Evolutionary conservation across 2,888 invertebrate genomes (phyloP).

Genomic region (Parapristionchus giblindavisi): DNA sequence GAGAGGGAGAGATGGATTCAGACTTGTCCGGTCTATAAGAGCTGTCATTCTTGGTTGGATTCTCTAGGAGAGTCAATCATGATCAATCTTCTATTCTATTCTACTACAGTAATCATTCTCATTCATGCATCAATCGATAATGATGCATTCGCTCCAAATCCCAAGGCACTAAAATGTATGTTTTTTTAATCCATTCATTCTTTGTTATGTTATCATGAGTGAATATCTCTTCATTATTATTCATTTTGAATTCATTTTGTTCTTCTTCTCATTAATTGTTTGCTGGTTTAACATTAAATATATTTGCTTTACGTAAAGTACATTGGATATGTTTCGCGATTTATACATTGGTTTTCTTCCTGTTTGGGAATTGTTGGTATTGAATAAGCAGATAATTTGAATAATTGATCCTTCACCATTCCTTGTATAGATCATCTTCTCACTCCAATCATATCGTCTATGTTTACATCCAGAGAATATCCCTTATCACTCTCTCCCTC

Average conservation of each 20-base stretch:
- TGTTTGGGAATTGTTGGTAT: no score
- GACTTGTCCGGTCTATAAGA: constrained; percentile 35
- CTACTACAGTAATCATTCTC: not conserved
- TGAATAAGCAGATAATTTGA: no score
- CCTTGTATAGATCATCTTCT: no score
- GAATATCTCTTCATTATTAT: not conserved
- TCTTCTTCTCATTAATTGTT: not conserved
- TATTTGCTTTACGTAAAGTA: not conserved
- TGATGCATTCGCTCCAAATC: not conserved
- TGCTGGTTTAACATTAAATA: not conserved
- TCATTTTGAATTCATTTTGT: not conserved
- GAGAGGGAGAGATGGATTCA: not conserved
- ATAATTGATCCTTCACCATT: no score
- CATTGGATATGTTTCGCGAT: not conserved
- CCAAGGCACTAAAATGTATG: constrained; percentile 23
- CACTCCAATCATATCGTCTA: no score
- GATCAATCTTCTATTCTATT: not conserved
- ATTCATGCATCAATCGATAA: not conserved
- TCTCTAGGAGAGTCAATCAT: not conserved
- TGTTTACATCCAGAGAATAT: no score
- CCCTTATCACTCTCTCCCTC: not conserved
- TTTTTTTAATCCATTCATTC: not conserved
- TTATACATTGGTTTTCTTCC: not conserved
- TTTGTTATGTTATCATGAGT: not conserved
- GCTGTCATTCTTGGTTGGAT: no score